These are phyloP conservation scores for Trissolcus japonicus DNA, from an alignment of 2,888 invertebrate genomes.

Conservation along the genomic window DNA sequence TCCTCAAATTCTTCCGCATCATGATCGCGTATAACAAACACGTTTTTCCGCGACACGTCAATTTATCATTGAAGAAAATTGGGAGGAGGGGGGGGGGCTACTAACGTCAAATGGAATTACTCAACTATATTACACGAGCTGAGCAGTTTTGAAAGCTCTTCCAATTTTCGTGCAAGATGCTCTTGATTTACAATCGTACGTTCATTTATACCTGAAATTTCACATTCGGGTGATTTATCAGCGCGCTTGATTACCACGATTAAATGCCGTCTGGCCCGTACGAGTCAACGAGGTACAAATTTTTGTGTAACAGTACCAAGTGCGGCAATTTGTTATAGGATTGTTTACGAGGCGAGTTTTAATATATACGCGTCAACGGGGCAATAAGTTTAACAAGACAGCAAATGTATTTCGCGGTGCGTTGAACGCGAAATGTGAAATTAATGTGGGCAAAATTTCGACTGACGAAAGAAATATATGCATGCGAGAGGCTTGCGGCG, in stretches of 20 bases:
- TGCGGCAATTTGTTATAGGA: conserved; percentile 22
- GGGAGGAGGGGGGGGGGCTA: too few species aligned
- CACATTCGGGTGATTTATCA: conserved; percentile 13
- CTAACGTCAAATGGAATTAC: too few species aligned
- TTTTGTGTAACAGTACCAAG: conserved; percentile 7
- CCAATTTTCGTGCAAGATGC: too few species aligned
- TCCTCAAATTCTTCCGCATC: conserved; percentile 7
- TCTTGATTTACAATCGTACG: not conserved
- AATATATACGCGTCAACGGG: conserved; percentile 19
- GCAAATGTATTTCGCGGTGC: not conserved
- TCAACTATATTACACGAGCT: too few species aligned
- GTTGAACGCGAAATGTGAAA: conserved; percentile 19
- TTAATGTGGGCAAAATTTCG: conserved; percentile 30
- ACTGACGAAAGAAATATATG: conserved; percentile 25
- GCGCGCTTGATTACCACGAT: conserved; percentile 20
- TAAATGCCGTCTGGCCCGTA: too few species aligned
- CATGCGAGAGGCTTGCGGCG: conserved; percentile 6
- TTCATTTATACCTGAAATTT: conserved; percentile 2
- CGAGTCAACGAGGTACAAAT: conserved; percentile 21
- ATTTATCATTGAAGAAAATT: too few species aligned
- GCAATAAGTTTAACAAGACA: conserved; percentile 13
- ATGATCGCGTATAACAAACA: conserved; percentile 9
- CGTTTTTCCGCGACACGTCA: too few species aligned
- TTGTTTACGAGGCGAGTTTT: too few species aligned
- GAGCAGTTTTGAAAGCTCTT: too few species aligned